Evolutionary conservation across 2,113 vertebrate species (phyloP).

Genomic region (Poeciliopsis turrubarensis): DNA sequence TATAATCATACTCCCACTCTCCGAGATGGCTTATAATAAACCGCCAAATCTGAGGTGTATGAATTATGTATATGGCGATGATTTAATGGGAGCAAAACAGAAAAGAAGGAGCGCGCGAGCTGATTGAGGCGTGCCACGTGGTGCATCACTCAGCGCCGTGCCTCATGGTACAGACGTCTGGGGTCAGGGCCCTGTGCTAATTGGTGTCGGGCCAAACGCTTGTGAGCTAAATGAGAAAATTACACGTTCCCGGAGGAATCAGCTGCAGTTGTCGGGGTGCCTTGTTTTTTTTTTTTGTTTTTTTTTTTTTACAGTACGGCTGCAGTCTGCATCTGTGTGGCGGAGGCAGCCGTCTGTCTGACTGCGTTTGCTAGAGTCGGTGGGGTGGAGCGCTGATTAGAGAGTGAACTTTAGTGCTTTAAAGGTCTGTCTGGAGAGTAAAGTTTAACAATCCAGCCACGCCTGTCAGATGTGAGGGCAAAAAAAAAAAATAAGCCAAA

Average conservation of each 20-base stretch:
- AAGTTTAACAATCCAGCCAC: constrained; percentile 13
- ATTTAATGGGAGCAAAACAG: constrained; percentile 78
- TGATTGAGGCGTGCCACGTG: constrained; percentile 76
- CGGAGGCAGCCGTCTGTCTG: constrained; percentile 60
- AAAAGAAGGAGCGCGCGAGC: constrained; percentile 57
- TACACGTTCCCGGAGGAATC: constrained; percentile 80
- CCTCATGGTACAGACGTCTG: constrained; percentile 58
- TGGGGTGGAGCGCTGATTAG: constrained; percentile 15
- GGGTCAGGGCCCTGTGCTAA: constrained; percentile 81
- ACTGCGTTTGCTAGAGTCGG: constrained; percentile 34
- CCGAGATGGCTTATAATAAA: constrained; percentile 77
- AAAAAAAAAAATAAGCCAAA: neutral
- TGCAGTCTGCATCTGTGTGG: constrained; percentile 52
- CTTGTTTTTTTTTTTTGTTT: constrained; percentile 15
- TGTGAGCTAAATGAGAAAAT: constrained; percentile 83
- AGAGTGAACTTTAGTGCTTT: constrained; percentile 39
- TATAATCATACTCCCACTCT: constrained; percentile 78
- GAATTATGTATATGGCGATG: constrained; percentile 83
- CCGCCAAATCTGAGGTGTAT: constrained; percentile 75
- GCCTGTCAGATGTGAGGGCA: constrained; percentile 26
- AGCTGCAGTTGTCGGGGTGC: constrained; percentile 71
- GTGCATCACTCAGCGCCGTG: constrained; percentile 44
- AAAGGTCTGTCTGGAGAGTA: constrained; percentile 20
- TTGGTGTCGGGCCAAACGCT: constrained; percentile 79
- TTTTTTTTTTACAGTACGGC: constrained; percentile 49